A percentile compares a stretch with the other conserved stretches of the same genome.
Conservation (phyloP, 2,113 vertebrate species). For the Gobius niger region DNA sequence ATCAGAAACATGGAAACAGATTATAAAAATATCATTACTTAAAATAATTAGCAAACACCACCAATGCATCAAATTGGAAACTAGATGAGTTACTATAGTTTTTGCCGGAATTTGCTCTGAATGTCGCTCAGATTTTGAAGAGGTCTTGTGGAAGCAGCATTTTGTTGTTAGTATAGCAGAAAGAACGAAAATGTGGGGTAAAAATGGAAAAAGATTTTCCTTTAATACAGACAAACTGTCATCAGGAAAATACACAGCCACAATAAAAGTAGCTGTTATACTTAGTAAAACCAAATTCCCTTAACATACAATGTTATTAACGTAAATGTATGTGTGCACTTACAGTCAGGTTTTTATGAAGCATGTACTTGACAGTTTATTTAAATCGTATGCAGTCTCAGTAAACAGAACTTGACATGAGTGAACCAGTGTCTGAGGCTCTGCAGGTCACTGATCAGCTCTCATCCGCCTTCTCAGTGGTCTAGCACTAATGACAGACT, state of each 20-base stretch:
- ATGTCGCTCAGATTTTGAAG: too few relatives aligned
- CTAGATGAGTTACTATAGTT: too few relatives aligned
- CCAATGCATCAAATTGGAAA: too few relatives aligned
- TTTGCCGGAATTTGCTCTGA: too few relatives aligned
- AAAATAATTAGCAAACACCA: too few relatives aligned
- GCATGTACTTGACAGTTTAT: background rate
- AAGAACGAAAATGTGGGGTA: too few relatives aligned
- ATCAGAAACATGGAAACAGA: too few relatives aligned
- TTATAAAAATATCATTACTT: too few relatives aligned
- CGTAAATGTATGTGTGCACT: background rate
- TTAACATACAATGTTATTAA: background rate
- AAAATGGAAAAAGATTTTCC: too few relatives aligned
- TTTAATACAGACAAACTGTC: too few relatives aligned
- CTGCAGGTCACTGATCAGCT: conserved; percentile 14
- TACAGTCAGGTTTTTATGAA: background rate
- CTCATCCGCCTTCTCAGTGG: background rate
- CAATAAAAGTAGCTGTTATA: background rate
- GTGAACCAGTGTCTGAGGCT: background rate
- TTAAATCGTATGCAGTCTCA: background rate
- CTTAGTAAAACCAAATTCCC: background rate
- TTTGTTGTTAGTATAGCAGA: too few relatives aligned
- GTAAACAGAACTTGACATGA: conserved; percentile 1
- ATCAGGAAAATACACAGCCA: background rate
- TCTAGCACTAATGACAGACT: conserved; percentile 19
- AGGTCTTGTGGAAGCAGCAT: too few relatives aligned